phyloP scores from a whole-genome alignment of 2,113 vertebrate species.

The Cardinalis cardinalis region DNA sequence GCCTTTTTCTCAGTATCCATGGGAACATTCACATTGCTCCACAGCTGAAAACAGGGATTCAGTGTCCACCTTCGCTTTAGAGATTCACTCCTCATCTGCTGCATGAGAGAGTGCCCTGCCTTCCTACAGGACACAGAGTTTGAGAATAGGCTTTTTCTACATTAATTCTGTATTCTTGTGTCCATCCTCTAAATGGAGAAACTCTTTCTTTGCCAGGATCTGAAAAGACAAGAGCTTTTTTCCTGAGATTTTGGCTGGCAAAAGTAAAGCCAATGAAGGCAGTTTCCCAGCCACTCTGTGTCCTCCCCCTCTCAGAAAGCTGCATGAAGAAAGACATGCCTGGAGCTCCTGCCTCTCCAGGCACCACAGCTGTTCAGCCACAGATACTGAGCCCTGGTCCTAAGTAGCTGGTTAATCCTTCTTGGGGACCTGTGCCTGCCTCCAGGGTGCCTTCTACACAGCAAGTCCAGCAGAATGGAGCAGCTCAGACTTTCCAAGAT shows the following conservation, averaged over 20 bases:
- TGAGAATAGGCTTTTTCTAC: conserved; percentile 5
- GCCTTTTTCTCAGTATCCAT: conserved; percentile 42
- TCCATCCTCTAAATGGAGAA: background rate
- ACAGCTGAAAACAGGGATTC: background rate
- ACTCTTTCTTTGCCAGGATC: background rate
- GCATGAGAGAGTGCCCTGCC: background rate
- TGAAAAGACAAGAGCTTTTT: background rate
- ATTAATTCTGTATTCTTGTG: background rate
- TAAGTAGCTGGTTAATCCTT: background rate
- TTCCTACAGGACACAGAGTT: background rate
- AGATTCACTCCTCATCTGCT: conserved; percentile 29
- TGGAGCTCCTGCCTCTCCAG: background rate
- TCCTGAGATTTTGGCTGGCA: background rate
- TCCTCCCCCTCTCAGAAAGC: background rate
- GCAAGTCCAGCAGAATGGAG: background rate
- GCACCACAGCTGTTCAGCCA: background rate
- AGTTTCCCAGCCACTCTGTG: background rate
- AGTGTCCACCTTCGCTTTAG: conserved; percentile 20
- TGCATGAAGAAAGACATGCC: background rate
- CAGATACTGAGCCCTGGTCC: fast-evolving
- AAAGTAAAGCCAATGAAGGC: background rate
- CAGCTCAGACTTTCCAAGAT: background rate
- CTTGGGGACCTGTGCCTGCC: background rate
- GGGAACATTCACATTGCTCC: conserved; percentile 22
- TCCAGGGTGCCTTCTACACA: background rate